Conservation (phyloP, 2,113 vertebrate genomes). For the Dicentrarchus labrax region DNA sequence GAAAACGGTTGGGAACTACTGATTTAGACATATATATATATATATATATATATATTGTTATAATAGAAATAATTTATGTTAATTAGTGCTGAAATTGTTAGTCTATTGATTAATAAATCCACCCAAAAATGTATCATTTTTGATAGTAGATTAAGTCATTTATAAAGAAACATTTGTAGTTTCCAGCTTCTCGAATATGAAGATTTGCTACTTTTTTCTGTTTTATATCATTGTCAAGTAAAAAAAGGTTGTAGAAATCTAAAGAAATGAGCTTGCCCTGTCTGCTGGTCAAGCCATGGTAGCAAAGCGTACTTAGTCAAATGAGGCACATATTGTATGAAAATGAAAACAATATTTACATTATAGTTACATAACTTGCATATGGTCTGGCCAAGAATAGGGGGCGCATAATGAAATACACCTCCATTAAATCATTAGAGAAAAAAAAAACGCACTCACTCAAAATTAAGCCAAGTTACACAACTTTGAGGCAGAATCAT, state of each 20-base stretch:
- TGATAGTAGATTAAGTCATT: neutral
- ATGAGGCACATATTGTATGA: neutral
- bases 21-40: too few relatives aligned
- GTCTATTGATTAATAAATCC: neutral
- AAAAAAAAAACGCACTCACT: neutral
- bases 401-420: slow-evolving; percentile 7
- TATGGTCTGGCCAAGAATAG: neutral
- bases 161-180: neutral
- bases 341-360: slow-evolving; percentile 1
- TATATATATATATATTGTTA: neutral
- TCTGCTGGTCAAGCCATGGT: too few relatives aligned
- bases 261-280: too few relatives aligned
- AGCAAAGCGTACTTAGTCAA: neutral
- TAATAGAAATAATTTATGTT: neutral
- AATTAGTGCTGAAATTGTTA: neutral
- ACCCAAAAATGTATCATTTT: neutral
- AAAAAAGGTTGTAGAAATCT: neutral
- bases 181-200: neutral
- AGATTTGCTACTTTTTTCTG: neutral
- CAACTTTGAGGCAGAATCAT: slow-evolving; percentile 5
- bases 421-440: slow-evolving; percentile 1
- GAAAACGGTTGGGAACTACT: too few relatives aligned
- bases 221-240: neutral
- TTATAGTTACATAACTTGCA: neutral
- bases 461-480: neutral